Conservation (phyloP, 2,888 invertebrate genomes). For the Sycophila texana region DNA sequence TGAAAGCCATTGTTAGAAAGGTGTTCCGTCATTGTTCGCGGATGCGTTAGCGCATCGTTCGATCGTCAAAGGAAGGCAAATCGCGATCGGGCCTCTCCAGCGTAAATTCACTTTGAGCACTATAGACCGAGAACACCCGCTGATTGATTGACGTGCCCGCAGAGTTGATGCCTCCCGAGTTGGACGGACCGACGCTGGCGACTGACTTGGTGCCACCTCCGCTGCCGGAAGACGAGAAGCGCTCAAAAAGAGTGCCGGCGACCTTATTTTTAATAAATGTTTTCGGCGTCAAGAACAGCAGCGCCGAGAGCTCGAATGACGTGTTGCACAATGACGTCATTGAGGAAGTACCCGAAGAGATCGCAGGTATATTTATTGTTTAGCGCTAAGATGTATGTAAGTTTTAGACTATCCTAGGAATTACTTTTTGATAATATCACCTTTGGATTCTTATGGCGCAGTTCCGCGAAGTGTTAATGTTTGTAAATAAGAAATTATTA, state of each 20-base stretch:
- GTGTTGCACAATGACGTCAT: constrained; percentile 65
- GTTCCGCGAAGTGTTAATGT: background rate
- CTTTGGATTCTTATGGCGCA: background rate
- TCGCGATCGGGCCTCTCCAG: too few relatives aligned
- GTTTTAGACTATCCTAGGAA: too few relatives aligned
- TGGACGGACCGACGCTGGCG: constrained; percentile 58
- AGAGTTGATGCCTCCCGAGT: constrained; percentile 53
- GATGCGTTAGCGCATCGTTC: too few relatives aligned
- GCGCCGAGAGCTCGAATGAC: constrained; percentile 64
- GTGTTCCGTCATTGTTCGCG: too few relatives aligned
- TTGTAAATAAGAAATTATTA: too few relatives aligned
- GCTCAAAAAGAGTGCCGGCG: constrained; percentile 36
- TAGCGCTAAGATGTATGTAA: background rate
- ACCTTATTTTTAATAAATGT: constrained; percentile 69
- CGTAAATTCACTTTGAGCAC: too few relatives aligned
- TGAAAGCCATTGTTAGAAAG: too few relatives aligned
- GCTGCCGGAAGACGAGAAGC: constrained; percentile 54
- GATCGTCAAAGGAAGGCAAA: too few relatives aligned
- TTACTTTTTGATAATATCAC: background rate
- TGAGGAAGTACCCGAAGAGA: constrained; percentile 61
- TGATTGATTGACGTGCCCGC: constrained; percentile 7
- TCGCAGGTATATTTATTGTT: constrained; percentile 61
- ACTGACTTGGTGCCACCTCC: constrained; percentile 68
- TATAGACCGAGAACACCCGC: too few relatives aligned
- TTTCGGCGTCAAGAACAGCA: constrained; percentile 67